phyloP scores from a whole-genome alignment of 1,140 invertebrate species.

The Oryctes rhinoceros region DNA sequence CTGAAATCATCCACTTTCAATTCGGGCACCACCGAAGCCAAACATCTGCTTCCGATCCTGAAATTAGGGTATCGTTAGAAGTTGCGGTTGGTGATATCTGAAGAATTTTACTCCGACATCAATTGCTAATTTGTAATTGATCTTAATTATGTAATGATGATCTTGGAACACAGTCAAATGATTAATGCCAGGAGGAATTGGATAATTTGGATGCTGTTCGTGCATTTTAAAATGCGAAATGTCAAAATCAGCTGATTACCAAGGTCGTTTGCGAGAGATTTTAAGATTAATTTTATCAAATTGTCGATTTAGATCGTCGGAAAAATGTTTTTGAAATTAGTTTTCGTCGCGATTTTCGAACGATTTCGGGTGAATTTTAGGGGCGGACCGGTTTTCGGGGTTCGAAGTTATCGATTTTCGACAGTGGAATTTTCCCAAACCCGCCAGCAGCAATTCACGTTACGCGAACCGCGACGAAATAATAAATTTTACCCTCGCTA shows the following conservation, averaged over 20 bases:
- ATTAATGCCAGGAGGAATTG: neutral
- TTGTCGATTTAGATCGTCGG: neutral
- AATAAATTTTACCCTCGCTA: neutral
- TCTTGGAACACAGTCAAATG: constrained; percentile 10
- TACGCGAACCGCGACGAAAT: neutral
- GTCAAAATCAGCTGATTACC: constrained; percentile 2
- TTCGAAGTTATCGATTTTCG: constrained; percentile 43
- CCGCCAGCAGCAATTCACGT: neutral
- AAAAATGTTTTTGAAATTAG: neutral
- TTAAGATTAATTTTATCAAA: neutral
- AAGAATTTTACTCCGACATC: neutral
- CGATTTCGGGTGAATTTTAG: neutral
- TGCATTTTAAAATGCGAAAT: constrained; percentile 14
- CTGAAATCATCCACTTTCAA: constrained; percentile 73
- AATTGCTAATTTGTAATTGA: neutral
- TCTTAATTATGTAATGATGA: neutral
- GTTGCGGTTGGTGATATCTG: no score
- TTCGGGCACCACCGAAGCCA: constrained; percentile 70
- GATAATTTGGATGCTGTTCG: neutral
- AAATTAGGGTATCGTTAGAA: neutral
- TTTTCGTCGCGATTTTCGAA: no score
- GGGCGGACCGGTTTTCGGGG: neutral
- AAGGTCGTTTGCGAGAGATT: neutral
- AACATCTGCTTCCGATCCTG: constrained; percentile 57
- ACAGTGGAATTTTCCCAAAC: constrained; percentile 42